Base-by-base conservation (phyloP, 2,888 invertebrate genomes). In the Lochmaea capreae region DNA sequence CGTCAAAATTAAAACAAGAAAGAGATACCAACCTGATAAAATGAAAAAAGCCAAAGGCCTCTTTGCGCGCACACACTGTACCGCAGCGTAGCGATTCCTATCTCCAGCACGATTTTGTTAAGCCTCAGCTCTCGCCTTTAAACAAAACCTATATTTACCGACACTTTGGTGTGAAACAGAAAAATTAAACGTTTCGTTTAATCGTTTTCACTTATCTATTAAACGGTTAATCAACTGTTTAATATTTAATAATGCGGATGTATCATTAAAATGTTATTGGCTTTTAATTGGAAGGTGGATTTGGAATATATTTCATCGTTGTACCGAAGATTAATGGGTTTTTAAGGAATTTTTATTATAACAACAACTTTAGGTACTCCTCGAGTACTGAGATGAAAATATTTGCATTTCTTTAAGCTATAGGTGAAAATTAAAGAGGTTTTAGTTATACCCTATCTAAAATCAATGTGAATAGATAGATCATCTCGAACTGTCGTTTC, bases 71-170 rank as follows among this genome's bases (percentile, higher is more conserved):
- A 61, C 61, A 61, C 61, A 68, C 61, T 49, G 65, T 43, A 63
- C 62, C 62, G 62, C 62, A 18, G 62, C 71, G 71, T 57, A 65
- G 58, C 33, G 71, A 71, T 71, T 43, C 16, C 43, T 43, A 63
- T 63, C 62, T 63, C 11, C 39, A 62, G 16, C 62, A 62, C 39
- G 62, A 85, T 83, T 84, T 79, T 75, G 78, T 78, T 79, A 77
- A 71, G 80, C 78, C 79, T 77, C 77, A 69, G 46, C 76, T 74
- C 70, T 74, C 68, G 74, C 71, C 77, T 79, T 78, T 77, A 33
- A 76, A 78, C 78, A 78, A 82, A 81, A 82, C 83, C 81, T 81
- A 81, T 81, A 82, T 83, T 83, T 83, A 81, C 81, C 81, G 80
- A 81, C 79, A 79, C 79, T 78, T 70, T 75, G 81, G 82, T 81